Evolutionary conservation across 2,797 vertebrate genomes (phyloP).

Genomic region (Cryptoblepharus egeriae): DNA sequence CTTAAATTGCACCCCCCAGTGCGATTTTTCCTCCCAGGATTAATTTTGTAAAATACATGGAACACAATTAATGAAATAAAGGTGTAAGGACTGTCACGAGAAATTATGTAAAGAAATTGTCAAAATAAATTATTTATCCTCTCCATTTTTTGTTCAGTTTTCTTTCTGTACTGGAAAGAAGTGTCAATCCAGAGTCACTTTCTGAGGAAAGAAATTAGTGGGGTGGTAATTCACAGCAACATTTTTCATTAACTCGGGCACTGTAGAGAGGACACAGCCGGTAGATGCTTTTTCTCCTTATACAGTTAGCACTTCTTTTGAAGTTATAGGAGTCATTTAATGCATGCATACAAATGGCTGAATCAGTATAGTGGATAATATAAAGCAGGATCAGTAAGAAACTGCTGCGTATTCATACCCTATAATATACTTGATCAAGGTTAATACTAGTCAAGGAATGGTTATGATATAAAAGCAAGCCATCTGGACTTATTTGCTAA

Average conservation of each 20-base stretch:
- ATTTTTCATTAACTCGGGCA: conserved; percentile 44
- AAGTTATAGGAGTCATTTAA: conserved; percentile 39
- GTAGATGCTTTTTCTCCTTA: conserved; percentile 40
- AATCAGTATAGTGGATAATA: conserved; percentile 38
- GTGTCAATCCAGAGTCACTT: conserved; percentile 35
- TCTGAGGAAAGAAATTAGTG: conserved; percentile 44
- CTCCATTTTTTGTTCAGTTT: conserved; percentile 30
- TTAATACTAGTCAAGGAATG: conserved; percentile 38
- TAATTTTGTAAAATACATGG: conserved; percentile 31
- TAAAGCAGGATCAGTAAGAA: conserved; percentile 26
- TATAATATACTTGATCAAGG: conserved; percentile 39
- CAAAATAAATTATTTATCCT: conserved; percentile 37
- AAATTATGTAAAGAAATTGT: conserved; percentile 39
- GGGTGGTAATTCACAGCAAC: conserved; percentile 39
- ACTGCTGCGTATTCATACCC: conserved; percentile 36
- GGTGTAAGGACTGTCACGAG: conserved; percentile 32
- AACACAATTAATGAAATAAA: fast-evolving
- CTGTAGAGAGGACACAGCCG: neutral
- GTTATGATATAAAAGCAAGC: conserved; percentile 13
- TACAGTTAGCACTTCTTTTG: conserved; percentile 32
- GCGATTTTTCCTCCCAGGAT: conserved; percentile 14
- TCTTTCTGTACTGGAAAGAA: conserved; percentile 30
- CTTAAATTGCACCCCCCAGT: conserved; percentile 6
- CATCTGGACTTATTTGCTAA: neutral
- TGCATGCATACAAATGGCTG: neutral